Evolutionary conservation across 2,888 invertebrate species (phyloP).

Genomic region (Serrognathus titanus): DNA sequence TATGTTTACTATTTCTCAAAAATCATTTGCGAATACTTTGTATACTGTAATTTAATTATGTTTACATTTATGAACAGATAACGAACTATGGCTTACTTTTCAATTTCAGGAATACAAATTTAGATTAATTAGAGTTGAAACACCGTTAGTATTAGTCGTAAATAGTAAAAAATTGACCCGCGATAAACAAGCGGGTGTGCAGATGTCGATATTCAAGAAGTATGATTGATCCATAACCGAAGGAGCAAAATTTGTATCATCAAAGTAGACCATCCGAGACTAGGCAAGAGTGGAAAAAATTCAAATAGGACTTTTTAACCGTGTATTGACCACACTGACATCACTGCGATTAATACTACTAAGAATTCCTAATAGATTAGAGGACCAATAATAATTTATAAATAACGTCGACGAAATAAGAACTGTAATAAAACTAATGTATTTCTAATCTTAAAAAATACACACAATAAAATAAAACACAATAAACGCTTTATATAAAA

Average conservation of each 20-base stretch:
- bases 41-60: no score
- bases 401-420: slow-evolving; percentile 9
- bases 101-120: slow-evolving; percentile 67
- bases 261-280: no score
- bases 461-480: slow-evolving; percentile 18
- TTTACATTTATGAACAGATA: no score
- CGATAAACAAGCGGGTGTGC: slow-evolving; percentile 63
- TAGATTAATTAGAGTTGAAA: slow-evolving; percentile 73
- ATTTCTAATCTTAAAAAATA: slow-evolving; percentile 19
- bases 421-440: slow-evolving; percentile 16
- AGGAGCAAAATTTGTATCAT: no score
- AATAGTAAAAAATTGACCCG: slow-evolving; percentile 72
- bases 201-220: slow-evolving; percentile 64
- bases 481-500: slow-evolving; percentile 15
- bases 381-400: slow-evolving; percentile 15
- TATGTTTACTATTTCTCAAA: no score
- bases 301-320: no score
- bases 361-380: slow-evolving; percentile 15
- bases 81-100: slow-evolving; percentile 12
- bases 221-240: slow-evolving; percentile 45
- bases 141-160: slow-evolving; percentile 68
- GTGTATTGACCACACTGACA: no score
- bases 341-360: slow-evolving; percentile 9
- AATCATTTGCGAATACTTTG: no score
- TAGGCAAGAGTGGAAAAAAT: no score